Percentiles rank a stretch among this genome's conserved stretches.
phyloP scores from a whole-genome alignment of 2,797 vertebrate genomes.

The Liparis tanakae region DNA sequence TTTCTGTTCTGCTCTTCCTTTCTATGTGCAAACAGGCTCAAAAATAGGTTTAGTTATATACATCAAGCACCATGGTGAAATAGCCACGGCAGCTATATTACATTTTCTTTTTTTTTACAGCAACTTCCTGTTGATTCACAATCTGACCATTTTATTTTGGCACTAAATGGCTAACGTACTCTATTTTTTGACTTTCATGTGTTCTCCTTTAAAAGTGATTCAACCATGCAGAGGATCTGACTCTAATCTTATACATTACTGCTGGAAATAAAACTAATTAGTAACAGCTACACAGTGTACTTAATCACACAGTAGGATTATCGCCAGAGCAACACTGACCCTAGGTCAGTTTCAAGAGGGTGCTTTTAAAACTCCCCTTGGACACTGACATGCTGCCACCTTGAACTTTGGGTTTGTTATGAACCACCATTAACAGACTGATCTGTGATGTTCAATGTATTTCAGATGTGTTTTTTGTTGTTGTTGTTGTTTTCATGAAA shows the following conservation, averaged over 20 bases:
- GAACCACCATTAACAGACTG: constrained; percentile 24
- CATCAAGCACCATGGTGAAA: constrained; percentile 75
- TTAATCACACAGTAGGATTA: constrained; percentile 4
- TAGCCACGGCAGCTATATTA: constrained; percentile 55
- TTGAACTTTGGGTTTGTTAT: constrained; percentile 12
- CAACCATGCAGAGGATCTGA: constrained; percentile 33
- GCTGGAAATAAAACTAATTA: constrained; percentile 29
- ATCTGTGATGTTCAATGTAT: background rate
- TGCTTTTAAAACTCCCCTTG: constrained; percentile 16
- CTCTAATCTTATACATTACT: constrained; percentile 25
- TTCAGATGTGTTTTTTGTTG: background rate
- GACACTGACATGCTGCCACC: background rate
- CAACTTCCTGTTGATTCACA: constrained; percentile 48
- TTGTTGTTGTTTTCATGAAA: background rate
- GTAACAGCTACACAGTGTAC: constrained; percentile 24
- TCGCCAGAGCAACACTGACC: constrained; percentile 16
- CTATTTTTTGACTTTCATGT: constrained; percentile 6
- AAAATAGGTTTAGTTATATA: constrained; percentile 71
- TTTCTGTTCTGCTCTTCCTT: constrained; percentile 64
- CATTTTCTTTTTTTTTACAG: constrained; percentile 21
- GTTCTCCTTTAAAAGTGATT: constrained; percentile 17
- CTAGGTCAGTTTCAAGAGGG: constrained; percentile 31
- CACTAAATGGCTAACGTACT: constrained; percentile 57
- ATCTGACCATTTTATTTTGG: constrained; percentile 65
- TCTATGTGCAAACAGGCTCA: constrained; percentile 73